Conservation (phyloP, 2,888 invertebrate species). For the Aradus depressus region DNA sequence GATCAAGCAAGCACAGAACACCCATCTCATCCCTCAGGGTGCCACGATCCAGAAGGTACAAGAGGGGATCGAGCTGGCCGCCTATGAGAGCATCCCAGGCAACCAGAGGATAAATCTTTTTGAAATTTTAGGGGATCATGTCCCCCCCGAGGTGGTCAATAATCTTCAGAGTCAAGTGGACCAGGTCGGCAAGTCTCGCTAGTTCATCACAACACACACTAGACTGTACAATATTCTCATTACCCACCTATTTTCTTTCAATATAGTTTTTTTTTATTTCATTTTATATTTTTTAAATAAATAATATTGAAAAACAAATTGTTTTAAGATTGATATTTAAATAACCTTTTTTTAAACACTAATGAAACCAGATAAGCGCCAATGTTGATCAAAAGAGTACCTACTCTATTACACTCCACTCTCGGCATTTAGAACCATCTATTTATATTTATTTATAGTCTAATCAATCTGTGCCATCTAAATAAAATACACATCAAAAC, state of each 20-base stretch:
- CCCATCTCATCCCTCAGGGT: slow-evolving; percentile 72
- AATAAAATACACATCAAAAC: too few relatives aligned
- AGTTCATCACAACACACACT: neutral
- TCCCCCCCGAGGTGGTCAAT: slow-evolving; percentile 77
- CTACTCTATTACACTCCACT: too few relatives aligned
- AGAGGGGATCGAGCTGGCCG: slow-evolving; percentile 75
- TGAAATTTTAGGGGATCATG: slow-evolving; percentile 72
- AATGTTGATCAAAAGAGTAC: too few relatives aligned
- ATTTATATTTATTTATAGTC: too few relatives aligned
- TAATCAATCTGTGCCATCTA: too few relatives aligned
- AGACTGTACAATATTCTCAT: neutral
- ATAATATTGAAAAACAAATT: too few relatives aligned
- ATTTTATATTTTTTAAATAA: too few relatives aligned
- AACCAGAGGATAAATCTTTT: slow-evolving; percentile 73
- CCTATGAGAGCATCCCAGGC: slow-evolving; percentile 75
- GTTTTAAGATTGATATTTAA: too few relatives aligned
- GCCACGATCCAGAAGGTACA: slow-evolving; percentile 50
- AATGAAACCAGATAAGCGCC: too few relatives aligned
- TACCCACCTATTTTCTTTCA: neutral
- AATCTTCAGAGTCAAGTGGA: slow-evolving; percentile 78
- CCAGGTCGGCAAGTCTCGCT: slow-evolving; percentile 50
- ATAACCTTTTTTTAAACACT: too few relatives aligned
- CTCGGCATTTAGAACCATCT: too few relatives aligned
- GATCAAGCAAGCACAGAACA: slow-evolving; percentile 76
- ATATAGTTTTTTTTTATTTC: too few relatives aligned